Evolutionary conservation across 2,797 vertebrate species (phyloP).

Genomic region (Pangasius mekongensis): DNA sequence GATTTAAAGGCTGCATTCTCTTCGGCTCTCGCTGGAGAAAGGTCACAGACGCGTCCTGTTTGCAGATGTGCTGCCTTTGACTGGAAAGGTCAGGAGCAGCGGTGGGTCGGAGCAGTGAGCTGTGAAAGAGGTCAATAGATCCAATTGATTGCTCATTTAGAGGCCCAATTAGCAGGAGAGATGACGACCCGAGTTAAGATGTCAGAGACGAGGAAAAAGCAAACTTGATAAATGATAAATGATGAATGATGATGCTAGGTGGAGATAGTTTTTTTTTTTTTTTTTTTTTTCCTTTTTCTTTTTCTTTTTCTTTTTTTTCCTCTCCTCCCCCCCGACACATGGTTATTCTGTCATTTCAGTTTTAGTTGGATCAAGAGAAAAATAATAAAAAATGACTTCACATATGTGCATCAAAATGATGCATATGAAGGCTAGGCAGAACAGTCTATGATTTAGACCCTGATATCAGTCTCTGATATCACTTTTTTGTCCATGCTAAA

Average conservation of each 20-base stretch:
- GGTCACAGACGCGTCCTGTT: slow-evolving; percentile 72
- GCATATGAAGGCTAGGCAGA: background rate
- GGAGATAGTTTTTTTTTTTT: background rate
- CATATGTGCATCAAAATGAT: background rate
- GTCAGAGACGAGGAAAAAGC: slow-evolving; percentile 32
- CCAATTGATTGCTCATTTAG: slow-evolving; percentile 48
- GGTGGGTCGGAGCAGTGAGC: slow-evolving; percentile 46
- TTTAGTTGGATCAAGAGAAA: background rate
- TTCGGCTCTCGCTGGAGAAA: slow-evolving; percentile 63
- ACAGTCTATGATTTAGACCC: background rate
- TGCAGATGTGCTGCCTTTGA: slow-evolving; percentile 67
- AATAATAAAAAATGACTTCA: background rate
- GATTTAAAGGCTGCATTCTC: slow-evolving; percentile 51
- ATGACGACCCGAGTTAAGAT: slow-evolving; percentile 37
- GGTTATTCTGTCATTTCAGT: too few relatives aligned
- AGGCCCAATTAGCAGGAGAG: slow-evolving; percentile 35
- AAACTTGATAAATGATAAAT: slow-evolving; percentile 16
- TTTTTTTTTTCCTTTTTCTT: too few relatives aligned
- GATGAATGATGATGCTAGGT: background rate
- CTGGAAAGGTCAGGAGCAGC: slow-evolving; percentile 66
- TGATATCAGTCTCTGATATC: background rate
- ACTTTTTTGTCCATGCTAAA: background rate
- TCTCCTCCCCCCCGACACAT: background rate
- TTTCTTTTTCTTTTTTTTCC: too few relatives aligned
- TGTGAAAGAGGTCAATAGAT: slow-evolving; percentile 42